phyloP scores from a whole-genome alignment of 30 jellyfish, hydroid and myxozoan species.

The Sanderia malayensis region DNA sequence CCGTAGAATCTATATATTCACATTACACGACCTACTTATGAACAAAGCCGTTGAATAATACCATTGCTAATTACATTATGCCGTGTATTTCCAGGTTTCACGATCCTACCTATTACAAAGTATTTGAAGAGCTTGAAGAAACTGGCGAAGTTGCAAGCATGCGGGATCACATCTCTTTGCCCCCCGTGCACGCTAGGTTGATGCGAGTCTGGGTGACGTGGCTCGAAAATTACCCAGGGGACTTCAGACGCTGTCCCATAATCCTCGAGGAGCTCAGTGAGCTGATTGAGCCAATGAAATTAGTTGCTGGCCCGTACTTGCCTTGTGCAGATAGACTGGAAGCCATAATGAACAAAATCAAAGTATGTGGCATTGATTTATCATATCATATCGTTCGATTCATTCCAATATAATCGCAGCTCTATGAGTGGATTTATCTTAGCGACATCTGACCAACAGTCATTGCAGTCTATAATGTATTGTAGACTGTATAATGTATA shows the following conservation, averaged over 20 bases:
- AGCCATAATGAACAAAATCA: slow-evolving; percentile 50
- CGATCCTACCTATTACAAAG: slow-evolving; percentile 70
- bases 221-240: slow-evolving; percentile 81
- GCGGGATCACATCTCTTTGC: slow-evolving; percentile 62
- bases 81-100: slow-evolving; percentile 62
- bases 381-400: no score
- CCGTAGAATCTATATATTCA: no score
- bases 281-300: slow-evolving; percentile 69
- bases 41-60: no score
- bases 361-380: no score
- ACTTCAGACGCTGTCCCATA: slow-evolving; percentile 65
- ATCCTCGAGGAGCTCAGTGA: slow-evolving; percentile 69
- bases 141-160: slow-evolving; percentile 34
- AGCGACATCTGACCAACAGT: no score
- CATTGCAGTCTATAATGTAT: no score
- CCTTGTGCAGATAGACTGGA: slow-evolving; percentile 90
- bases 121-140: slow-evolving; percentile 51
- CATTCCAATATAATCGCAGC: no score
- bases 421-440: no score
- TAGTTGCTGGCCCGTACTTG: slow-evolving; percentile 79
- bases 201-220: slow-evolving; percentile 91
- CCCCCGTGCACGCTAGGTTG: slow-evolving; percentile 85
- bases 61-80: no score
- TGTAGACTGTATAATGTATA: no score
- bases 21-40: no score